Evolutionary conservation across 2,113 vertebrate species (phyloP).

Genomic region (Ameiurus melas): DNA sequence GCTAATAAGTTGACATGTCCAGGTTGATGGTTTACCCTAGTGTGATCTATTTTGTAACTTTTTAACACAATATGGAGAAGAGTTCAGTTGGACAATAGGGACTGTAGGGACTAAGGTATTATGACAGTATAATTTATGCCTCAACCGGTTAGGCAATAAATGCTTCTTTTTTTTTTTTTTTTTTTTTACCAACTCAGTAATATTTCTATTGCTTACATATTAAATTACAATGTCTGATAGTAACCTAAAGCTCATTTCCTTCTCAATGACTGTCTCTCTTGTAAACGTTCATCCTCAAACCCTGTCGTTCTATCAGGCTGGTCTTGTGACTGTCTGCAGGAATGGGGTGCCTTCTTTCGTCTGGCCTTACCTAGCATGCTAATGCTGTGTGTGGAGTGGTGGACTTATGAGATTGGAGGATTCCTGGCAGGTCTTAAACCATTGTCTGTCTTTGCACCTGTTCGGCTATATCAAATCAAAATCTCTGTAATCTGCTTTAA

Average conservation of each 20-base stretch:
- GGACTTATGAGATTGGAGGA: conserved; percentile 84
- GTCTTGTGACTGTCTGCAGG: conserved; percentile 79
- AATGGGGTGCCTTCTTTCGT: conserved; percentile 78
- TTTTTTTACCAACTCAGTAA: neutral
- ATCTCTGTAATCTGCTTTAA: neutral
- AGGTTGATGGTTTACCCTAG: conserved; percentile 50
- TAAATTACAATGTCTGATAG: neutral
- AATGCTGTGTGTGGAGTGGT: conserved; percentile 87
- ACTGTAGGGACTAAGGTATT: neutral
- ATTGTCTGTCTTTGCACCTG: neutral
- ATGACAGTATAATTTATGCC: neutral
- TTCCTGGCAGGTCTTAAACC: conserved; percentile 78
- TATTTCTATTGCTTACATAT: neutral
- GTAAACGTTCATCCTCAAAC: neutral
- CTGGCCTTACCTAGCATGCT: conserved; percentile 86
- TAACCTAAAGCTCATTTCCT: neutral
- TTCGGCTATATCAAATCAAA: neutral
- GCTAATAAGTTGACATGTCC: neutral
- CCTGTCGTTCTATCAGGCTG: conserved; percentile 71
- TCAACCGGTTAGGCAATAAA: neutral
- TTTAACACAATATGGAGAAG: neutral
- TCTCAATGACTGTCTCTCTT: neutral
- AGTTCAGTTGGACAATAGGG: neutral
- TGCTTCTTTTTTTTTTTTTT: too few species aligned
- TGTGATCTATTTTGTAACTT: neutral